Base-by-base conservation (phyloP, 1,140 invertebrate species). In the Andricus grossulariae region DNA sequence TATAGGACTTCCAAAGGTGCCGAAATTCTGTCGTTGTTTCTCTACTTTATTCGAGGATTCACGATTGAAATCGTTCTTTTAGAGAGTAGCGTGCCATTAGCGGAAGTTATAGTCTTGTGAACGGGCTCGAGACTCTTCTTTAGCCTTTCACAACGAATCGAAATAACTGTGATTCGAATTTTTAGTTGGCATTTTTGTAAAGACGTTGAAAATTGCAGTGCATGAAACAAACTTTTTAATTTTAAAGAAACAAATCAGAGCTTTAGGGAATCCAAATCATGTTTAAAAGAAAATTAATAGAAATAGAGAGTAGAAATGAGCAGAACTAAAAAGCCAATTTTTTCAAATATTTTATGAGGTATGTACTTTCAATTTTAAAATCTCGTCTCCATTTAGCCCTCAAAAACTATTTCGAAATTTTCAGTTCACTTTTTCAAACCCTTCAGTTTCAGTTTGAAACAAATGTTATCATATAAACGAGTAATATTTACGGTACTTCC, bases 61-160 rank as follows among this genome's bases (percentile, higher is more conserved):
- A 66, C 15, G 60, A 66, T 66, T 15, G 60, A 39, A n/a, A 25
- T 66, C n/a, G 52, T 16, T 54, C 16, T n/a, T 39, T 13, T 39
- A 66, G 60, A 66, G 25, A 13, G 60, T 66, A 66, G 60, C 3
- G 60, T 66, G 60, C 60, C 60, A 66, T n/a, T 66, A 66, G 60
- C 60, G 72, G 72, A 73, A 55, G 50, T 55, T 52, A 39, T 52
- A 39, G 51, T 73, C 52, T 51, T 7, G n/a, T 45, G 21, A 49
- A 55, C 51, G 52, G 60, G 51, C 12, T 15, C 60, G 45, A 39
- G 60, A 66, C 60, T 66, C 60, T 66, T 66, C 60, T 66, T 39
- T 66, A 66, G 60, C 60, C 60, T 66, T 66, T 66, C 25, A 66
- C 21, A 66, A 25, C 32, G 60, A 39, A 25, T 32, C 32, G 60